phyloP scores from a whole-genome alignment of 2,888 invertebrate genomes.

The Acrobasis suavella region DNA sequence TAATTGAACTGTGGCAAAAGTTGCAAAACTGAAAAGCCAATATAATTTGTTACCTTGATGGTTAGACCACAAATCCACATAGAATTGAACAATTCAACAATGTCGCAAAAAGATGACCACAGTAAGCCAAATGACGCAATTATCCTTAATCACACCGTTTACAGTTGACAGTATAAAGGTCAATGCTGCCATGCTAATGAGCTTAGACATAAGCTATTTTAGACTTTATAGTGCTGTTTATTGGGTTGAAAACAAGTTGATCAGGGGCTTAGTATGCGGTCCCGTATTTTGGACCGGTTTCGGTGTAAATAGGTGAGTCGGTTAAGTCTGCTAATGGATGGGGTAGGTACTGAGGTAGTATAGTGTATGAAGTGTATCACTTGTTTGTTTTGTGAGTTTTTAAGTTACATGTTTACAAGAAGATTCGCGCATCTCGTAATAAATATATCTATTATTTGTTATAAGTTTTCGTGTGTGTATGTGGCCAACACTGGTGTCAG shows the following conservation, averaged over 20 bases:
- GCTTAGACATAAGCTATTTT: background rate
- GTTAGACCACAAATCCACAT: background rate
- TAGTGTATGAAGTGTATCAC: too few species aligned
- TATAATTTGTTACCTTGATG: background rate
- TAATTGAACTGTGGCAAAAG: background rate
- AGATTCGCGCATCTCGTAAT: too few species aligned
- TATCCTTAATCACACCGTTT: constrained; percentile 20
- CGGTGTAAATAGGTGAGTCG: constrained; percentile 32
- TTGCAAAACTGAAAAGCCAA: background rate
- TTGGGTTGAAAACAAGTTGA: constrained; percentile 16
- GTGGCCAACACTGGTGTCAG: too few species aligned
- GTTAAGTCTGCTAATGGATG: constrained; percentile 27
- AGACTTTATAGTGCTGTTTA: background rate
- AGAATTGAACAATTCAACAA: background rate
- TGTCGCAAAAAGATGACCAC: constrained; percentile 3
- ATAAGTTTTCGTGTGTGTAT: too few species aligned
- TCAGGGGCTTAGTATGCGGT: constrained; percentile 14
- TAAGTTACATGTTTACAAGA: too few species aligned
- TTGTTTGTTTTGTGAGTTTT: too few species aligned
- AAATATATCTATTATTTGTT: too few species aligned
- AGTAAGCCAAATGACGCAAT: constrained; percentile 7
- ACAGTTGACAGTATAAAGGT: constrained; percentile 24
- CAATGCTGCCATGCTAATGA: constrained; percentile 10
- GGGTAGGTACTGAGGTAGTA: background rate
- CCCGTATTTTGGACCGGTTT: constrained; percentile 35